These are phyloP conservation scores for Dinothrombium tinctorium DNA, from an alignment of 1,140 invertebrate genomes.

Conservation along the genomic window DNA sequence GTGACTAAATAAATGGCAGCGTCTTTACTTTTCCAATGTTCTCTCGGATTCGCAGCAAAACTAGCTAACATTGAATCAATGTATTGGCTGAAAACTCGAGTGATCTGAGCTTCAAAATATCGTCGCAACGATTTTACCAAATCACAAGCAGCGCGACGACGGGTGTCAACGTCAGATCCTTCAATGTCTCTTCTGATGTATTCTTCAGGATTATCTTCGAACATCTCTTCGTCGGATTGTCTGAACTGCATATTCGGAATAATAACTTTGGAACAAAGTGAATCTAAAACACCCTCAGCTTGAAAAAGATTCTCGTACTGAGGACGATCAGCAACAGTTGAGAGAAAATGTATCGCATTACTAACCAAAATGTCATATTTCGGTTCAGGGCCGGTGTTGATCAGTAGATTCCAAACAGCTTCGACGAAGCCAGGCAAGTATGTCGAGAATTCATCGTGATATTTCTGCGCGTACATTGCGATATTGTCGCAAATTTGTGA, in stretches of 20 bases:
- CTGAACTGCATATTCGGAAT: conserved; percentile 94
- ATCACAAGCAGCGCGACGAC: conserved; percentile 81
- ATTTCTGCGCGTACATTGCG: conserved; percentile 81
- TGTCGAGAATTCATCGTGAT: conserved; percentile 81
- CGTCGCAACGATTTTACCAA: conserved; percentile 66
- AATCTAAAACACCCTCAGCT: conserved; percentile 53
- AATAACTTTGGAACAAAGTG: conserved; percentile 89
- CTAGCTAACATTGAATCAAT: conserved; percentile 36
- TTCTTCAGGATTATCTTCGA: conserved; percentile 94
- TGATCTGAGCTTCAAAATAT: conserved; percentile 75
- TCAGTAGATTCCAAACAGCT: conserved; percentile 69
- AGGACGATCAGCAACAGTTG: conserved; percentile 68
- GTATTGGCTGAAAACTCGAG: conserved; percentile 73
- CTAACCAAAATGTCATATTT: conserved; percentile 87
- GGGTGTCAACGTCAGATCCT: conserved; percentile 90
- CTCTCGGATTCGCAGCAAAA: conserved; percentile 43
- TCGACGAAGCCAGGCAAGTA: conserved; percentile 73
- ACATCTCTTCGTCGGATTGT: conserved; percentile 78
- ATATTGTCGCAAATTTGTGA: conserved; percentile 91
- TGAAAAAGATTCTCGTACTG: conserved; percentile 74
- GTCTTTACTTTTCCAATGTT: conserved; percentile 82
- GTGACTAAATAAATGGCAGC: conserved; percentile 86
- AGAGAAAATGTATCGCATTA: conserved; percentile 80
- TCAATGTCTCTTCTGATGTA: conserved; percentile 92
- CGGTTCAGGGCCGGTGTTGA: conserved; percentile 50